Percentiles rank a stretch among this genome's conserved stretches.
Evolutionary conservation across 2,113 vertebrate genomes (phyloP).

Genomic region (Cranoglanis bouderius): DNA sequence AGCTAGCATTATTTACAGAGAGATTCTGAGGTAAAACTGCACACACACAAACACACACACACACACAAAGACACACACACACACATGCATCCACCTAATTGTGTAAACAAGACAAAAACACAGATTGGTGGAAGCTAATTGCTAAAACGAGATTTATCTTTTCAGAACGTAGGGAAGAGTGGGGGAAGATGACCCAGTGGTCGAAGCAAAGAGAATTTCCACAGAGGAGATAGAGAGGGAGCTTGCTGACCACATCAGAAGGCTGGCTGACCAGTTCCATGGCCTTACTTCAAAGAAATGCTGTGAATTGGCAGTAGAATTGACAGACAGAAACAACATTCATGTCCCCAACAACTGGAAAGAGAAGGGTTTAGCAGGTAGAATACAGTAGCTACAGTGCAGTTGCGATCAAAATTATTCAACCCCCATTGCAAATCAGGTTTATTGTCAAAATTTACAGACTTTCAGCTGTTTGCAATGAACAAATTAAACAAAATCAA

Average conservation of each 20-base stretch:
- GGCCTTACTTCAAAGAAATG: neutral
- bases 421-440: too few relatives aligned
- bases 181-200: neutral
- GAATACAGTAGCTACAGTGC: too few relatives aligned
- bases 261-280: neutral
- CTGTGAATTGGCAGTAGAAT: too few relatives aligned
- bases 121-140: neutral
- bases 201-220: conserved; percentile 34
- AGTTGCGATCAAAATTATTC: too few relatives aligned
- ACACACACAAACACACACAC: neutral
- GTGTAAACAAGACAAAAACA: neutral
- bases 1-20: neutral
- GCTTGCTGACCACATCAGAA: conserved; percentile 9
- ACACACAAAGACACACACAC: neutral
- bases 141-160: neutral
- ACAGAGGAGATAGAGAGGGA: conserved; percentile 33
- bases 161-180: neutral
- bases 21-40: neutral
- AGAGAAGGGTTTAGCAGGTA: neutral
- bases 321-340: too few relatives aligned
- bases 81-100: neutral
- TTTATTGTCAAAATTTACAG: too few relatives aligned
- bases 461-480: too few relatives aligned
- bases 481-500: too few relatives aligned
- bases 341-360: neutral